These are phyloP conservation scores for Streptopelia turtur DNA, from an alignment of 2,797 vertebrate species.

Conservation along the genomic window DNA sequence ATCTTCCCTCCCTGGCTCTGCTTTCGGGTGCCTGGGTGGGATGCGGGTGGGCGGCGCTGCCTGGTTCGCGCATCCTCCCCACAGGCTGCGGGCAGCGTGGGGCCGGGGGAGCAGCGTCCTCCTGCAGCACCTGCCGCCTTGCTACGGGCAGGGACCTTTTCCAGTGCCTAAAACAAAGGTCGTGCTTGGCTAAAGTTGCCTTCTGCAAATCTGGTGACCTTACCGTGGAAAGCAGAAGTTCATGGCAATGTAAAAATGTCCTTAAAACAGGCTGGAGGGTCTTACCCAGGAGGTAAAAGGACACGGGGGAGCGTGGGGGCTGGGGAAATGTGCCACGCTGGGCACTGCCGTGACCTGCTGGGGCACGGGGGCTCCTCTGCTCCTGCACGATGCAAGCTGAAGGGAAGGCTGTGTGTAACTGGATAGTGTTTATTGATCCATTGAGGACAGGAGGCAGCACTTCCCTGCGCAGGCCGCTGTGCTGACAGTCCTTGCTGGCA, in stretches of 20 bases:
- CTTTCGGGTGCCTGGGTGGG: accelerated
- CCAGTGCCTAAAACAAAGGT: neutral
- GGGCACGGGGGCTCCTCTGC: accelerated
- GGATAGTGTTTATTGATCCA: neutral
- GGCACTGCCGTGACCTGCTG: neutral
- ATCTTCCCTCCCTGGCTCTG: neutral
- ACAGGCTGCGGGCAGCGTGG: accelerated
- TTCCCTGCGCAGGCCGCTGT: neutral
- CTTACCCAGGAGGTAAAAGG: neutral
- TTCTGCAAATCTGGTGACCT: neutral
- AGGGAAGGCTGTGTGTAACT: accelerated
- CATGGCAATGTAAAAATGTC: neutral
- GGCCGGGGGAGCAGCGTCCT: neutral
- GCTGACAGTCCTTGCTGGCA: neutral
- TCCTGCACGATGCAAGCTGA: accelerated
- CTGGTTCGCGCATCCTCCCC: neutral
- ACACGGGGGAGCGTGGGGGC: neutral
- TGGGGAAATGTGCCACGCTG: neutral
- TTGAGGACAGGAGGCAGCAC: neutral
- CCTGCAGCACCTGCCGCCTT: neutral
- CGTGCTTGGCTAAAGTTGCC: neutral
- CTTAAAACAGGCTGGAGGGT: neutral
- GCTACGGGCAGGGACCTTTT: neutral
- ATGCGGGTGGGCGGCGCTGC: neutral
- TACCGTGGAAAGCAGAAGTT: neutral